Evolutionary conservation across 2,797 vertebrate species (phyloP).

Genomic region (Pygocentrus nattereri): DNA sequence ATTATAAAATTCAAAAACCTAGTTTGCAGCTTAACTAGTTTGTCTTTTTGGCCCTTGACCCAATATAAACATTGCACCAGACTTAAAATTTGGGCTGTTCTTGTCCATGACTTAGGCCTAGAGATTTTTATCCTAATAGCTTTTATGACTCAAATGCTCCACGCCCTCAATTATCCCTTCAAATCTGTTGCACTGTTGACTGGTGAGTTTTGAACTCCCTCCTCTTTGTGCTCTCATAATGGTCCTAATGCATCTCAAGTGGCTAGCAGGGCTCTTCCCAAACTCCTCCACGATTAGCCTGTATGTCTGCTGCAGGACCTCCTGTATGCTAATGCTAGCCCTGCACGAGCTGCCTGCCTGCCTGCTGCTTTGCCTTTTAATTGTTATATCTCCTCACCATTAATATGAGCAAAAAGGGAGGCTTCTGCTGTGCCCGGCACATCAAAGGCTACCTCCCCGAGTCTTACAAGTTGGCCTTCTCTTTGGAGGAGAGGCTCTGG

Average conservation of each 20-base stretch:
- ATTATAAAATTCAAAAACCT: too few species aligned
- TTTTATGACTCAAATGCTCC: not conserved
- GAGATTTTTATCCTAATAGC: not conserved
- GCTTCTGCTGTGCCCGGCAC: slow-evolving; percentile 74
- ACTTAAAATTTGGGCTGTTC: not conserved
- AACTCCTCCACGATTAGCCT: slow-evolving; percentile 40
- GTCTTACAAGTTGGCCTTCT: slow-evolving; percentile 83
- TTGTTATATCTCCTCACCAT: slow-evolving; percentile 78
- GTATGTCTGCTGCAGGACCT: slow-evolving; percentile 39
- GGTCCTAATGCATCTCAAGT: slow-evolving; percentile 39
- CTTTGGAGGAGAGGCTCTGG: slow-evolving; percentile 75
- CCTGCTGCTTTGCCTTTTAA: slow-evolving; percentile 73
- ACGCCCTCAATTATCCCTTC: not conserved
- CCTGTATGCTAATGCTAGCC: slow-evolving; percentile 52
- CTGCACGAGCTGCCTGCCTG: slow-evolving; percentile 38
- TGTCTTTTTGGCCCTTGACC: too few species aligned
- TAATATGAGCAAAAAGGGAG: slow-evolving; percentile 79
- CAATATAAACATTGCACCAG: not conserved
- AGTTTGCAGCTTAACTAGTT: too few species aligned
- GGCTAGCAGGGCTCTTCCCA: slow-evolving; percentile 18
- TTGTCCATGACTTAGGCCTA: not conserved
- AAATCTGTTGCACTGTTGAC: not conserved
- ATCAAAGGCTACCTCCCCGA: slow-evolving; percentile 81
- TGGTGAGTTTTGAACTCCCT: not conserved
- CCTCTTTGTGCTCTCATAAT: slow-evolving; percentile 19